phyloP scores from a whole-genome alignment of 23 tunicate species.

The Ascidia mentula region DNA sequence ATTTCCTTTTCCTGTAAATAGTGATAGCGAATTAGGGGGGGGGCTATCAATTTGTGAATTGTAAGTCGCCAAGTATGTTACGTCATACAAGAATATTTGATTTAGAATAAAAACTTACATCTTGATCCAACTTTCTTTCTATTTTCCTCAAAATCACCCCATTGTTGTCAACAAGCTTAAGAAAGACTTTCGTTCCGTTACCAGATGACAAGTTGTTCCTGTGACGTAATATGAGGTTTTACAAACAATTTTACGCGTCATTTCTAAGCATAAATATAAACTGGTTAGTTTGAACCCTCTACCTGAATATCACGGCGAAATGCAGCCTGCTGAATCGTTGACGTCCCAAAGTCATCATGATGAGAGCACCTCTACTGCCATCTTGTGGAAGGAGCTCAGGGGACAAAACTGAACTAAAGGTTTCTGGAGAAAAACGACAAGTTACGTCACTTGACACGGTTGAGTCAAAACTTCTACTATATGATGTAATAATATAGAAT shows the following conservation, averaged over 20 bases:
- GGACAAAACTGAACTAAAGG: slow-evolving; percentile 60
- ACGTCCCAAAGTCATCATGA: slow-evolving; percentile 53
- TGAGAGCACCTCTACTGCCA: slow-evolving; percentile 61
- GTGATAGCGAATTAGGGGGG: neutral
- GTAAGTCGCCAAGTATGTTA: neutral
- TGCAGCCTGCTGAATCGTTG: slow-evolving; percentile 57
- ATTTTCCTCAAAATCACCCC: slow-evolving; percentile 20
- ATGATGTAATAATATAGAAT: too few species aligned
- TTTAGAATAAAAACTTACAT: slow-evolving; percentile 1
- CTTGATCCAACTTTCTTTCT: neutral
- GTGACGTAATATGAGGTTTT: neutral
- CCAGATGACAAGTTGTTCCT: neutral
- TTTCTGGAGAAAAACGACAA: slow-evolving; percentile 33
- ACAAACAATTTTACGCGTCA: neutral
- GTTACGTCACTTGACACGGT: too few species aligned
- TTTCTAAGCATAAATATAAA: too few species aligned
- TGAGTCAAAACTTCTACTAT: too few species aligned
- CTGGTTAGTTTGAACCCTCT: neutral
- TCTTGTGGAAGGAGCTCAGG: slow-evolving; percentile 6
- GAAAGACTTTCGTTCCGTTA: neutral
- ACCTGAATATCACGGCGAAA: slow-evolving; percentile 54
- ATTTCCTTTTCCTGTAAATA: slow-evolving; percentile 37
- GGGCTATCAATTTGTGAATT: neutral
- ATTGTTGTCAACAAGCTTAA: neutral
- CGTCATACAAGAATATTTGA: neutral